Percentiles rank a stretch among this genome's conserved stretches.
phyloP scores from a whole-genome alignment of 2,797 vertebrate genomes.

The Bradypodion pumilum region DNA sequence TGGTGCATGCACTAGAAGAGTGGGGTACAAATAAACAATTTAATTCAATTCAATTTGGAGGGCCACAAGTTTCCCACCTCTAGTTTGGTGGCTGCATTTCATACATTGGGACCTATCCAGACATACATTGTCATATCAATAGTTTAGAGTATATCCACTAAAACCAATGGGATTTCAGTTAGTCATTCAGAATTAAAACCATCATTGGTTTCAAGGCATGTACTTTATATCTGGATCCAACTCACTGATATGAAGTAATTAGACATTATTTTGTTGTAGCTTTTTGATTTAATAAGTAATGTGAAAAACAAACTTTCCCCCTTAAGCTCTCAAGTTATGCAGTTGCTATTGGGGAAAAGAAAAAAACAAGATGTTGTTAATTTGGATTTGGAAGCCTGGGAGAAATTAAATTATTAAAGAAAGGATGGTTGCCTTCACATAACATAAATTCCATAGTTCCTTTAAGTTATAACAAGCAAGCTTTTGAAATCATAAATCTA shows the following conservation, averaged over 20 bases:
- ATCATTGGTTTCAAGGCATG: background rate
- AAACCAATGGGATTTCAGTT: background rate
- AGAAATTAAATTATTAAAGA: background rate
- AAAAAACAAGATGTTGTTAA: conserved; percentile 7
- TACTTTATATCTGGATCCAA: background rate
- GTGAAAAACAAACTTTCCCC: background rate
- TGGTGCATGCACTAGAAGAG: too few relatives aligned
- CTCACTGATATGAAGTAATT: background rate
- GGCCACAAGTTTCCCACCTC: background rate
- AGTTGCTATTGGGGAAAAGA: background rate
- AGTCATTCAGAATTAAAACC: background rate
- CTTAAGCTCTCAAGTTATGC: background rate
- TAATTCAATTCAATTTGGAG: too few relatives aligned
- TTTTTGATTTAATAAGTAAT: background rate
- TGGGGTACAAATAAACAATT: too few relatives aligned
- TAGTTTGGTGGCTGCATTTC: background rate
- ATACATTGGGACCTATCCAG: background rate
- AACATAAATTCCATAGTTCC: conserved; percentile 6
- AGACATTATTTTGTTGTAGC: background rate
- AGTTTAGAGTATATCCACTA: background rate
- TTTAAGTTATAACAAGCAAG: conserved; percentile 9
- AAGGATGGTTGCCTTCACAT: background rate
- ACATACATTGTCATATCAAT: background rate
- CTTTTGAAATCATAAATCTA: background rate
- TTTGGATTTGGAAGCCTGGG: background rate